Evolutionary conservation across 2,797 vertebrate genomes (phyloP), one percentile per base, ranked within the genome.

Genomic region (Furcifer pardalis): DNA sequence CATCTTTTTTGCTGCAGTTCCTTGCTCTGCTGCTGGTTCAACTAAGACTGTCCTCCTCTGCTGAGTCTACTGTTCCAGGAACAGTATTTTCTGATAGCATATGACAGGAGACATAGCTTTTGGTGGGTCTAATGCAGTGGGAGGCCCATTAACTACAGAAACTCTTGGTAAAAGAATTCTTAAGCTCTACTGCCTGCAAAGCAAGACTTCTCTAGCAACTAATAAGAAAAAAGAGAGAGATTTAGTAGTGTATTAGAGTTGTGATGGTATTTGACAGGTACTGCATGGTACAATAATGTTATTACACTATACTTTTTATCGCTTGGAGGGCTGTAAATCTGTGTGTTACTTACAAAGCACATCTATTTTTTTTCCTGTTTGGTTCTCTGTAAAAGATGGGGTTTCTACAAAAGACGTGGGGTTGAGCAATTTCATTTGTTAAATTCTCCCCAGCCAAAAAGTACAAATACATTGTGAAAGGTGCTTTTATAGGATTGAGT

Each of bases 291-390:
- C 78, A 76, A 80, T 76, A 76, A 81, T 52, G 46, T 42, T 71
- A 77, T 75, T 52, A 56, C 72, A 77, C 65, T 56, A 72, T 23
- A 32, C 27, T 63, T 59, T 73, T 72, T 73, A 40, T 52, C 77
- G 84, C 74, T 84, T 59, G 23, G 17, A 77, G 40, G 46, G 37
- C 60, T 72, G 77, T 87, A 77, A 87, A 81, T 81, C 66, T 59
- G 25, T 80, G 25, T 72, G 77, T 44, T 77, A 72, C 42, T 69
- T 81, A 77, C 30, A 77, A 84, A 62, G 42, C 46, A 62, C 66
- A n/a, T 65, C 35, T 80, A 46, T 30, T 12, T 40, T 81, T 76
- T 42, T 27, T n/a, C n/a, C n/a, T 69, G 40, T 37, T 65, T 40
- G 35, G 59, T 21, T 71, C 63, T n/a, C 73, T 77, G 1, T 60